Percentiles rank a stretch among this genome's conserved stretches.
These are phyloP conservation scores for Siniperca undulata DNA, from an alignment of 2,797 vertebrate genomes.

Conservation along the genomic window DNA sequence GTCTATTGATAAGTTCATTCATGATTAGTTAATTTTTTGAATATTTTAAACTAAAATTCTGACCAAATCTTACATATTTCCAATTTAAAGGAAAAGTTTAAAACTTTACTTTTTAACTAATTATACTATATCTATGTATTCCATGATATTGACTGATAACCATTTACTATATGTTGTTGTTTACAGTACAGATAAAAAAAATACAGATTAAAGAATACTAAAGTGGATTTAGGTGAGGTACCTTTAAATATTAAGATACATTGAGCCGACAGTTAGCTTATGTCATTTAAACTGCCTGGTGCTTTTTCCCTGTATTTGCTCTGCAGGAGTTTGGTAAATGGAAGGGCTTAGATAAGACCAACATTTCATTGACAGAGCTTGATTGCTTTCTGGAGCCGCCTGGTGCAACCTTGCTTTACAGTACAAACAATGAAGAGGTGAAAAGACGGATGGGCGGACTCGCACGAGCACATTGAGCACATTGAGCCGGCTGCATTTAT, in stretches of 20 bases:
- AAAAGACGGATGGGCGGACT: constrained; percentile 34
- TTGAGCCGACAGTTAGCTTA: constrained; percentile 12
- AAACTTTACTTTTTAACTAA: not conserved
- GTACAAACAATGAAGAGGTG: constrained; percentile 57
- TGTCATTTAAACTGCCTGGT: constrained; percentile 23
- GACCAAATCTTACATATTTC: no score
- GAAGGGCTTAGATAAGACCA: constrained; percentile 62
- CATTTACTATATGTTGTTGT: not conserved
- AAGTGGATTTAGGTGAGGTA: constrained; percentile 12
- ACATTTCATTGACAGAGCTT: constrained; percentile 48
- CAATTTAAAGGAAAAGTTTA: not conserved
- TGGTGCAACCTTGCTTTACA: constrained; percentile 51
- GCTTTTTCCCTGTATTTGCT: constrained; percentile 23
- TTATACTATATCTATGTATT: not conserved
- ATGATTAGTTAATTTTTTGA: no score
- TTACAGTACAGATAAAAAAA: constrained; percentile 5
- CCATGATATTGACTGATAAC: not conserved
- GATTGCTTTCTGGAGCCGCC: constrained; percentile 57
- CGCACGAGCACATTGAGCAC: not conserved
- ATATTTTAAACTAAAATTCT: no score
- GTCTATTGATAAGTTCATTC: no score
- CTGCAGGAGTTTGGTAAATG: constrained; percentile 40
- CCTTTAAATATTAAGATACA: constrained; percentile 19
- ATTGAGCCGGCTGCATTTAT: constrained; percentile 12
- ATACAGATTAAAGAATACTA: not conserved